These are phyloP conservation scores for Aplysina aerophoba DNA, from an alignment of 37 sponge, comb jelly and placozoan genomes.

Conservation along the genomic window DNA sequence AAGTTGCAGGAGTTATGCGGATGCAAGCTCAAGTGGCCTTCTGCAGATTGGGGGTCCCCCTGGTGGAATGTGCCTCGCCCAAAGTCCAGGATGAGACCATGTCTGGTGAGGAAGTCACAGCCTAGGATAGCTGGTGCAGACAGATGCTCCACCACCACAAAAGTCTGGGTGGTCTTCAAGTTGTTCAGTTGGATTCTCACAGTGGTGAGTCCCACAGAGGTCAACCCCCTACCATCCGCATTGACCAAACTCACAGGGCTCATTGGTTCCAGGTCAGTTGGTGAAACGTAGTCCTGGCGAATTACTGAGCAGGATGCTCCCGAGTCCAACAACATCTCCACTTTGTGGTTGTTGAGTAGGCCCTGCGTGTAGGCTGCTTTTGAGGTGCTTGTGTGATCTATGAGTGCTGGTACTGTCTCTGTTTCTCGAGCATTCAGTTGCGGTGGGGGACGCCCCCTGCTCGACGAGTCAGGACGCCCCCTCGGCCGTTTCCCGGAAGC, in stretches of 20 bases:
- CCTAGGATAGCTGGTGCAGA: slow-evolving; percentile 10
- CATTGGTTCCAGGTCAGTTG: not conserved
- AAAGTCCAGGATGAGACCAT: slow-evolving; percentile 1
- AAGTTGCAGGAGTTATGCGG: not conserved
- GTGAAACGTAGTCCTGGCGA: not conserved
- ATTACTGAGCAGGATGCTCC: slow-evolving; percentile 32
- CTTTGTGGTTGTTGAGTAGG: not conserved
- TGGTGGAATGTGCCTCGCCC: not conserved
- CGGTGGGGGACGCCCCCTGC: slow-evolving; percentile 12
- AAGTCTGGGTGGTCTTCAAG: not conserved
- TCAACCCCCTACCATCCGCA: slow-evolving; percentile 13
- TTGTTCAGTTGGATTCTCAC: not conserved
- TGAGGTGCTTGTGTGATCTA: not conserved
- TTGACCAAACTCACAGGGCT: not conserved
- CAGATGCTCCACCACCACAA: not conserved
- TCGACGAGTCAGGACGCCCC: slow-evolving; percentile 18
- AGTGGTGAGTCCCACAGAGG: not conserved
- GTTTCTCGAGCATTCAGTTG: slow-evolving; percentile 11
- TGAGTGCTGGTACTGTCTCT: not conserved
- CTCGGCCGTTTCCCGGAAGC: no score
- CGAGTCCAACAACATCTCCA: not conserved
- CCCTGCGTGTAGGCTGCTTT: not conserved
- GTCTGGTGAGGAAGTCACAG: slow-evolving; percentile 19
- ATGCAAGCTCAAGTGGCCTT: not conserved
- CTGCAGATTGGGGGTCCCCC: not conserved